Percentiles rank a stretch among this genome's conserved stretches.
These are phyloP conservation scores for Drosophila willistoni DNA, from an alignment of 1,140 invertebrate species.

Conservation along the genomic window DNA sequence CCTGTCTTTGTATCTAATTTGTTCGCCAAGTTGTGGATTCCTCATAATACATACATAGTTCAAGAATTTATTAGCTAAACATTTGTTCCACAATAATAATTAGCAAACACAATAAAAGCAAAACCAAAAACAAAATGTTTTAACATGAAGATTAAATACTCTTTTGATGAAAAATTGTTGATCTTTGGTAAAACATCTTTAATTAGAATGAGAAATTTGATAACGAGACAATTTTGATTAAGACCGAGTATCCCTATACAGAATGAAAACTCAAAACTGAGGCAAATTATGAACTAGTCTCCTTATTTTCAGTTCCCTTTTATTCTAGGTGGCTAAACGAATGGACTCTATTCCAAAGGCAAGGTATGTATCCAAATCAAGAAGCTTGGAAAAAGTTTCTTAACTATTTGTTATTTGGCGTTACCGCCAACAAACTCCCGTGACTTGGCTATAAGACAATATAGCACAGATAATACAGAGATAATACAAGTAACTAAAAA, in stretches of 20 bases:
- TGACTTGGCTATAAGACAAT: neutral
- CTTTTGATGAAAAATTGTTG: neutral
- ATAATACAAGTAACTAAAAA: constrained; percentile 11
- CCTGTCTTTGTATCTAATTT: neutral
- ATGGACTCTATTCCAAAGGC: neutral
- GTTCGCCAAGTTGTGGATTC: constrained; percentile 4
- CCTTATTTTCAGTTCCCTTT: too few relatives aligned
- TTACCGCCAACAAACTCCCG: neutral
- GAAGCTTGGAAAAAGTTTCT: neutral
- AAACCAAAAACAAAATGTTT: neutral
- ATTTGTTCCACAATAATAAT: constrained; percentile 13
- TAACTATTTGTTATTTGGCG: neutral
- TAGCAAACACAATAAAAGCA: neutral
- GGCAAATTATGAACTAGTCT: too few relatives aligned
- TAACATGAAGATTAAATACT: neutral
- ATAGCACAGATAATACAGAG: constrained; percentile 1
- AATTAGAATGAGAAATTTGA: too few relatives aligned
- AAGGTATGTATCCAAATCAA: neutral
- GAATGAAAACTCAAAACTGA: too few relatives aligned
- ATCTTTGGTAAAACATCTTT: too few relatives aligned
- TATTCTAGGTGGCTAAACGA: neutral
- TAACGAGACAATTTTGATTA: too few relatives aligned
- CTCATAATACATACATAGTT: neutral
- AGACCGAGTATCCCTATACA: too few relatives aligned
- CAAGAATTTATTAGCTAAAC: constrained; percentile 12